Evolutionary conservation across 2,888 invertebrate species (phyloP).

Genomic region (Trimorus sp.): DNA sequence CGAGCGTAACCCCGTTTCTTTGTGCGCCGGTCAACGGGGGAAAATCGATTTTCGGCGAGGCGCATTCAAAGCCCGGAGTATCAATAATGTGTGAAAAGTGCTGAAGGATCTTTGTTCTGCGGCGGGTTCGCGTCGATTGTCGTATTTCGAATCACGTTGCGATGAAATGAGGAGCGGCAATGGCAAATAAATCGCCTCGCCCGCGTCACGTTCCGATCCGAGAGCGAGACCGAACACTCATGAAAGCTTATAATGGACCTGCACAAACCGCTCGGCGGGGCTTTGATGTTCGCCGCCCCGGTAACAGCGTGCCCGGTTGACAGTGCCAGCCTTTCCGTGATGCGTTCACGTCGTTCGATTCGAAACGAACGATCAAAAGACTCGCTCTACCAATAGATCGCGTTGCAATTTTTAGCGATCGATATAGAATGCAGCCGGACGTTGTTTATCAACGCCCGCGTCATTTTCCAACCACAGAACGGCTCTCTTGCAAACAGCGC

Average conservation of each 20-base stretch:
- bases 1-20: conserved; percentile 28
- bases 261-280: conserved; percentile 75
- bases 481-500: too few relatives aligned
- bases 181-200: conserved; percentile 81
- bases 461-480: too few relatives aligned
- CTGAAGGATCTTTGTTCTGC: conserved; percentile 48
- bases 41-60: conserved; percentile 40
- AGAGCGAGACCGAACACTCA: conserved; percentile 76
- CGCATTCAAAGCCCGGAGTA: conserved; percentile 26
- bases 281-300: conserved; percentile 79
- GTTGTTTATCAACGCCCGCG: conserved; percentile 24
- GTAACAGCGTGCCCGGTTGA: conserved; percentile 72
- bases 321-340: conserved; percentile 67
- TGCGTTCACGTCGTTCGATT: conserved; percentile 65
- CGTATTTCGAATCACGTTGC: conserved; percentile 77
- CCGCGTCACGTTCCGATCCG: conserved; percentile 80
- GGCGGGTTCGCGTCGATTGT: conserved; percentile 48
- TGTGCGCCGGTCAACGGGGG: conserved; percentile 10
- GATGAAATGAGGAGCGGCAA: conserved; percentile 80
- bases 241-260: conserved; percentile 79
- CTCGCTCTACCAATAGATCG: conserved; percentile 46
- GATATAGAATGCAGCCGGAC: conserved; percentile 19
- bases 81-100: conserved; percentile 53
- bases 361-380: conserved; percentile 65
- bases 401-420: conserved; percentile 60